These are phyloP conservation scores for Cladorhizidae sp. DNA, from an alignment of 37 sponge, comb jelly and placozoan species.

Conservation along the genomic window DNA sequence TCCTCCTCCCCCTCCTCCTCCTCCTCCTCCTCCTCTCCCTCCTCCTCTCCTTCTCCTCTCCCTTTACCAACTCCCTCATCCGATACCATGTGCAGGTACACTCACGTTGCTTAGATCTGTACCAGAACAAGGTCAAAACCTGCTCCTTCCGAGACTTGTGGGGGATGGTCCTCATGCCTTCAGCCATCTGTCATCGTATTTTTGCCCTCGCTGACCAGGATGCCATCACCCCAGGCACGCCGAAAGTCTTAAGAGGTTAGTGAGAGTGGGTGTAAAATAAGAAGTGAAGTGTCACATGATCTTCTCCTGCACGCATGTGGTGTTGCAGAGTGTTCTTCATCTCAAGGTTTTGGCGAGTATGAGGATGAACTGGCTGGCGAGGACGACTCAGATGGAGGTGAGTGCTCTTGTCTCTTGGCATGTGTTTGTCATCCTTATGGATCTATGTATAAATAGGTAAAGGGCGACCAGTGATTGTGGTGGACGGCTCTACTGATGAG, in stretches of 20 bases:
- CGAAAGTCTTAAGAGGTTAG: no score
- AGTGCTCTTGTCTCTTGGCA: neutral
- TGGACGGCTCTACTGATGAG: slow-evolving; percentile 39
- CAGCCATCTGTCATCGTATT: slow-evolving; percentile 9
- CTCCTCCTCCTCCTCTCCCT: no score
- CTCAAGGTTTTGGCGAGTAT: neutral
- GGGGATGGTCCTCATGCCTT: slow-evolving; percentile 47
- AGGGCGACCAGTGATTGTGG: slow-evolving; percentile 26
- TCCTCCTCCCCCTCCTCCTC: no score
- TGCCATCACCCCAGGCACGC: neutral
- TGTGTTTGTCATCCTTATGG: neutral
- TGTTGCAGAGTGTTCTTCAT: no score
- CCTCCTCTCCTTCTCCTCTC: no score
- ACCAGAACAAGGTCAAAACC: neutral
- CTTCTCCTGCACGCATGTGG: no score
- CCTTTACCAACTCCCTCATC: no score
- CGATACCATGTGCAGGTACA: no score
- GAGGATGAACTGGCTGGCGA: neutral
- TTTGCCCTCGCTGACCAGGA: neutral
- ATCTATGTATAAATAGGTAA: neutral
- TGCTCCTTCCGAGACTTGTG: slow-evolving; percentile 53
- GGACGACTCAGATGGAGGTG: slow-evolving; percentile 3
- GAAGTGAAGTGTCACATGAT: no score
- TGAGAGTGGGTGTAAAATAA: no score
- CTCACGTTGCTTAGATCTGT: slow-evolving; percentile 30